Evolutionary conservation across 2,113 vertebrate genomes (phyloP).

Genomic region (Amphiprion ocellaris): DNA sequence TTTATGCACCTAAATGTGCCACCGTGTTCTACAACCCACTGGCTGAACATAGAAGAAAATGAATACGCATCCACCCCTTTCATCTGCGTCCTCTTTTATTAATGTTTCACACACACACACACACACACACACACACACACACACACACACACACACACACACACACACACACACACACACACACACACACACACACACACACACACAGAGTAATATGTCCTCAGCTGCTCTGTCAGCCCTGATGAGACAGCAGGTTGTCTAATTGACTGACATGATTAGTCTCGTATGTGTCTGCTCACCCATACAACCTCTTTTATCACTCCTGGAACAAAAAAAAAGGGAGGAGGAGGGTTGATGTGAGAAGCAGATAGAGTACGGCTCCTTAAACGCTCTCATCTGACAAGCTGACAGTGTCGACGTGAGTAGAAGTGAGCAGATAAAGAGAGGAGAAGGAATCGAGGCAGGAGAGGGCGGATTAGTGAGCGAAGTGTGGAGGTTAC

Average conservation of each 20-base stretch:
- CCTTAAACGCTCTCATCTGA: slow-evolving; percentile 40
- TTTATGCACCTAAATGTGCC: neutral
- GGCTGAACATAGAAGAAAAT: neutral
- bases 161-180: no score
- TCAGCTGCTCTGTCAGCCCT: slow-evolving; percentile 42
- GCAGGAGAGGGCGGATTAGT: slow-evolving; percentile 2
- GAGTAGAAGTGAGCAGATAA: slow-evolving; percentile 3
- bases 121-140: no score
- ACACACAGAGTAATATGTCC: slow-evolving; percentile 24
- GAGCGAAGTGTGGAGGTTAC: neutral
- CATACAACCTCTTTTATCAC: slow-evolving; percentile 60
- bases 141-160: no score
- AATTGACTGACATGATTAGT: slow-evolving; percentile 74
- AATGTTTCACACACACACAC: neutral
- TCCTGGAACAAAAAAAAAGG: slow-evolving; percentile 5
- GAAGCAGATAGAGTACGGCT: slow-evolving; percentile 30
- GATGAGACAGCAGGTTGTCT: slow-evolving; percentile 67
- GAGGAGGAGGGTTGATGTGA: neutral
- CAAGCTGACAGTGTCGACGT: slow-evolving; percentile 9
- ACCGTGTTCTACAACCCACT: neutral
- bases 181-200: neutral
- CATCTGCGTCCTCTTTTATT: slow-evolving; percentile 12
- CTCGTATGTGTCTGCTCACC: slow-evolving; percentile 58
- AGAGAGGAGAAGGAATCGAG: neutral
- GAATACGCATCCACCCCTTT: slow-evolving; percentile 14